Percentiles rank a stretch among this genome's conserved stretches.
Evolutionary conservation across 2,113 vertebrate genomes (phyloP).

Genomic region (Paradisaea rubra): DNA sequence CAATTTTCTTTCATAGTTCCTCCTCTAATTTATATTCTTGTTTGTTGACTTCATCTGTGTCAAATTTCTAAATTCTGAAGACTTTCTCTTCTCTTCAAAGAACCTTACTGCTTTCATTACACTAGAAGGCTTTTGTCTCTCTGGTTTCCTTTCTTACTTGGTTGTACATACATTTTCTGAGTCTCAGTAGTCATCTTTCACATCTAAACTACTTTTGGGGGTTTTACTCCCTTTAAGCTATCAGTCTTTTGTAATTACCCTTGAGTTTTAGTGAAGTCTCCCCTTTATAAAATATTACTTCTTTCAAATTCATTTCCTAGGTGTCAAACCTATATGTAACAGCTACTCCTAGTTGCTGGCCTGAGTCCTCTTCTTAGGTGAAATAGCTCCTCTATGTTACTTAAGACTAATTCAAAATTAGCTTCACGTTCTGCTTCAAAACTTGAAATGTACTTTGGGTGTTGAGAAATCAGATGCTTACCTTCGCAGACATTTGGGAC

Average conservation of each 20-base stretch:
- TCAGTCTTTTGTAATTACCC: not conserved
- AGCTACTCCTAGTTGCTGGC: not conserved
- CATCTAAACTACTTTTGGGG: not conserved
- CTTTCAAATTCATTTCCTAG: not conserved
- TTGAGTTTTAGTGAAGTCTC: not conserved
- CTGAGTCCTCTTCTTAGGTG: not conserved
- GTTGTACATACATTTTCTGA: not conserved
- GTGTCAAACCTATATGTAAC: not conserved
- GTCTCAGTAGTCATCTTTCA: not conserved
- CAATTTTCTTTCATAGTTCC: not conserved
- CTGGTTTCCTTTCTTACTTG: not conserved
- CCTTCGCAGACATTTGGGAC: not conserved
- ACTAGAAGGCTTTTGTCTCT: not conserved
- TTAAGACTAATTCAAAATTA: not conserved
- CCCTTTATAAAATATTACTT: not conserved
- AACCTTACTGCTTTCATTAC: not conserved
- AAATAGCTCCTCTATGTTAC: not conserved
- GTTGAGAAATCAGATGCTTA: not conserved
- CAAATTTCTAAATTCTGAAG: not conserved
- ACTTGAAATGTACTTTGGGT: not conserved
- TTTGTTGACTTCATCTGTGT: not conserved
- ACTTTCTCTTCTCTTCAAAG: not conserved
- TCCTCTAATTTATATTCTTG: not conserved
- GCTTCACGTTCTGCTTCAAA: not conserved
- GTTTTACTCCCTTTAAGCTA: not conserved